Evolutionary conservation across 30 jellyfish, hydroid and myxozoan species (phyloP).

Genomic region (Catostylus mosaicus): DNA sequence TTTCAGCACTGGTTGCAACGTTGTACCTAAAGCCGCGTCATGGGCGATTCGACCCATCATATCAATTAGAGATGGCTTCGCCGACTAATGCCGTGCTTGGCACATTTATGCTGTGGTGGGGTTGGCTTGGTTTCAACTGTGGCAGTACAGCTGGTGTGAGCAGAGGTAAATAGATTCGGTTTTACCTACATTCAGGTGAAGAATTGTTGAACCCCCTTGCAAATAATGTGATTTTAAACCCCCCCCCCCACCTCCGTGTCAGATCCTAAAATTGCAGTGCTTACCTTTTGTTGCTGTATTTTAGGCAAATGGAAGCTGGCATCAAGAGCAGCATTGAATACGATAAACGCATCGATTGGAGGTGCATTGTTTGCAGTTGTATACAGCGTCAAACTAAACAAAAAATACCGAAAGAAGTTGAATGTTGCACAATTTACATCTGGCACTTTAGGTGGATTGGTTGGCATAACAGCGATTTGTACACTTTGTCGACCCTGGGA

Average conservation of each 20-base stretch:
- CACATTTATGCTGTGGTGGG: constrained; percentile 92
- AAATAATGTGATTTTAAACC: too few species aligned
- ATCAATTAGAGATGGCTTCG: constrained; percentile 52
- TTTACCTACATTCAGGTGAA: too few species aligned
- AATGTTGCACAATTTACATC: constrained; percentile 58
- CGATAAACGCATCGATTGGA: constrained; percentile 84
- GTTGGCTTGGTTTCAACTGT: constrained; percentile 93
- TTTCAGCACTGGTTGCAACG: constrained; percentile 80
- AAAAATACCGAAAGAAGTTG: constrained; percentile 55
- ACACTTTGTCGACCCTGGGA: constrained; percentile 87
- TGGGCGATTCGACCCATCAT: constrained; percentile 27
- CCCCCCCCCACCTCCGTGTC: background rate
- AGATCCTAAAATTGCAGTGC: background rate
- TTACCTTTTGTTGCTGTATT: background rate
- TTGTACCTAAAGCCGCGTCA: constrained; percentile 72
- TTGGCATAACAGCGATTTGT: constrained; percentile 76
- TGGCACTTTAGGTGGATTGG: constrained; percentile 82
- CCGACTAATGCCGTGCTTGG: constrained; percentile 87
- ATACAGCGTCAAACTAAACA: constrained; percentile 55
- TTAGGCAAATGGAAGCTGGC: constrained; percentile 91
- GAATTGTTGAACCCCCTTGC: too few species aligned
- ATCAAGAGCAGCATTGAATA: constrained; percentile 79
- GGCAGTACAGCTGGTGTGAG: constrained; percentile 89
- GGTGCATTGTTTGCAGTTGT: constrained; percentile 73
- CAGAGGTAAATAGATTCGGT: too few species aligned